Conservation (phyloP, 2,113 vertebrate species). For the Semicossyphus pulcher region DNA sequence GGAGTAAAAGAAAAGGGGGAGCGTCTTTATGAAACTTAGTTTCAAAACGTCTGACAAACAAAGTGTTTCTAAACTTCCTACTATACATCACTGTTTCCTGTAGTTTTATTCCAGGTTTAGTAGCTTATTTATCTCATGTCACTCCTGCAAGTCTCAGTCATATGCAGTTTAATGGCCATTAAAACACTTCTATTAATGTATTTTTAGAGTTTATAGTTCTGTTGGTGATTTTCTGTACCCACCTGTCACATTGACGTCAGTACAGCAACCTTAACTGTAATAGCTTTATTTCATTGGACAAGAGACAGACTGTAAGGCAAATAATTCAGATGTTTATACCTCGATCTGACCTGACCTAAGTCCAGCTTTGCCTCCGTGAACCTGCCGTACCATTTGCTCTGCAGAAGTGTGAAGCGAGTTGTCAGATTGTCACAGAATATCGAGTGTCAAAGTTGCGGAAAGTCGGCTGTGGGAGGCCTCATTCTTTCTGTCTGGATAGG, state of each 20-base stretch:
- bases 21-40: too few species aligned
- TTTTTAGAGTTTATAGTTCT: neutral
- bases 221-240: neutral
- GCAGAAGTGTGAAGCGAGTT: constrained; percentile 62
- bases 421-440: constrained; percentile 70
- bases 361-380: constrained; percentile 6
- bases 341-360: constrained; percentile 10
- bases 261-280: neutral
- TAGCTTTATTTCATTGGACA: neutral
- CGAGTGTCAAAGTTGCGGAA: constrained; percentile 65
- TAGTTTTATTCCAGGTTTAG: neutral
- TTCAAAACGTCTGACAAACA: neutral
- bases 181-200: neutral
- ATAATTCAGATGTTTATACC: constrained; percentile 12
- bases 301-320: neutral
- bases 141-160: too few species aligned
- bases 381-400: constrained; percentile 33
- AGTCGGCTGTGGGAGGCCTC: constrained; percentile 51
- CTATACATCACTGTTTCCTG: neutral
- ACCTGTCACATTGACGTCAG: neutral
- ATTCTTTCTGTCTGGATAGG: constrained; percentile 64
- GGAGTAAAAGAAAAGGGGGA: constrained; percentile 27
- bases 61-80: neutral
- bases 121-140: neutral
- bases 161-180: neutral